Conservation (phyloP, 2,113 vertebrate species). For the Ictalurus furcatus region DNA sequence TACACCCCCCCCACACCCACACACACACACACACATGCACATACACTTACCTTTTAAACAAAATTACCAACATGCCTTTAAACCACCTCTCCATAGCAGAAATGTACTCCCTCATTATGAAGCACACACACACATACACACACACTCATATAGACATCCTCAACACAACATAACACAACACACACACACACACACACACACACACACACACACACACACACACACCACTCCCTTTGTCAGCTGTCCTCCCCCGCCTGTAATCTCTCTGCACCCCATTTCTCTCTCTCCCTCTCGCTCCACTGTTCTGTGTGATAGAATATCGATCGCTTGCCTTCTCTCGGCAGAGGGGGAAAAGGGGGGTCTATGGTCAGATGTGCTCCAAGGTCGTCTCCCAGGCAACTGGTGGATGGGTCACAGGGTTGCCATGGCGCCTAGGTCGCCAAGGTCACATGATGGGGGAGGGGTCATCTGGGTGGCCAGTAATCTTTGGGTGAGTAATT, state of each 20-base stretch:
- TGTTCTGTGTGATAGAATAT: conserved; percentile 84
- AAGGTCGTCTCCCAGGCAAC: conserved; percentile 81
- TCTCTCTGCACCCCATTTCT: conserved; percentile 51
- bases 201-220: conserved; percentile 36
- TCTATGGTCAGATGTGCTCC: conserved; percentile 76
- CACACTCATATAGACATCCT: conserved; percentile 20
- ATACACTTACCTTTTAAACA: conserved; percentile 46
- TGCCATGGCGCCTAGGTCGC: conserved; percentile 77
- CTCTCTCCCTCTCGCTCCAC: conserved; percentile 77
- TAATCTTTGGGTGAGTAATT: conserved; percentile 52
- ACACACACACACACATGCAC: conserved; percentile 40
- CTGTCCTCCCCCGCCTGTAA: conserved; percentile 54
- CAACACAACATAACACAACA: conserved; percentile 36
- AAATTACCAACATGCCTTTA: conserved; percentile 57
- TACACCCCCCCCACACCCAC: conserved; percentile 34
- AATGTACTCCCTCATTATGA: conserved; percentile 57
- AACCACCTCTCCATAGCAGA: conserved; percentile 54
- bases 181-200: conserved; percentile 50
- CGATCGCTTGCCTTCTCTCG: conserved; percentile 75
- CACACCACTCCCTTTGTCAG: conserved; percentile 63
- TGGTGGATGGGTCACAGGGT: conserved; percentile 74
- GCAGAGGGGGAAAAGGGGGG: conserved; percentile 61
- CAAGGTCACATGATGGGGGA: conserved; percentile 68
- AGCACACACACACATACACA: conserved; percentile 58
- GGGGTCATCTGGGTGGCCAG: conserved; percentile 41